These are phyloP conservation scores for Danio albolineatus DNA, from an alignment of 2,797 vertebrate species.

Conservation along the genomic window DNA sequence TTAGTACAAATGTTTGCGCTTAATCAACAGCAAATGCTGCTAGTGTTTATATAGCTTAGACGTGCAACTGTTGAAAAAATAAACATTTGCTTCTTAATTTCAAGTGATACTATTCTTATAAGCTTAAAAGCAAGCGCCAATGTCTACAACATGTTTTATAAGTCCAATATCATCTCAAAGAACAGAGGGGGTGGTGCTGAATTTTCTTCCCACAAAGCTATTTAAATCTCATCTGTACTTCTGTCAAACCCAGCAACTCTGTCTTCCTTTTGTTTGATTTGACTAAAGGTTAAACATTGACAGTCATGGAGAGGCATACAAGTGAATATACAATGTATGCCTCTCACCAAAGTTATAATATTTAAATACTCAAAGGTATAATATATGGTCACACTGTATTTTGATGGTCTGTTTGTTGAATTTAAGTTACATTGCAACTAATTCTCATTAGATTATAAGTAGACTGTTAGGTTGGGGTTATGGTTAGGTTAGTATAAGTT, in stretches of 20 bases:
- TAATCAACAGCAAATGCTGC: neutral
- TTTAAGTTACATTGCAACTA: too few species aligned
- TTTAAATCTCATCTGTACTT: neutral
- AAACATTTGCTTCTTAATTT: neutral
- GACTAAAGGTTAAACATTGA: constrained; percentile 1
- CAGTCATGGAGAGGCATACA: neutral
- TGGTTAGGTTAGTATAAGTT: too few species aligned
- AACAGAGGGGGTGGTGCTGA: neutral
- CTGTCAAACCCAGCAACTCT: neutral
- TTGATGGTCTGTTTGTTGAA: too few species aligned
- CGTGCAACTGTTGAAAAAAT: neutral
- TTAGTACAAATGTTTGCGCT: constrained; percentile 11
- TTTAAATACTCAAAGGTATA: neutral
- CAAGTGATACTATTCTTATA: neutral
- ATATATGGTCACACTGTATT: too few species aligned
- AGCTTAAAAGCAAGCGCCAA: neutral
- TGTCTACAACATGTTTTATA: neutral
- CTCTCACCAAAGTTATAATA: neutral
- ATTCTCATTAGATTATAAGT: too few species aligned
- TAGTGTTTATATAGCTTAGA: neutral
- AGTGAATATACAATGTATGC: neutral
- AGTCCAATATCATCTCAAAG: neutral
- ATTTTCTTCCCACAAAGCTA: neutral
- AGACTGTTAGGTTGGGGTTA: too few species aligned
- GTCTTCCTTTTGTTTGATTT: constrained; percentile 23